These are phyloP conservation scores for Microplitis demolitor DNA, from an alignment of 1,140 invertebrate genomes.

Conservation along the genomic window DNA sequence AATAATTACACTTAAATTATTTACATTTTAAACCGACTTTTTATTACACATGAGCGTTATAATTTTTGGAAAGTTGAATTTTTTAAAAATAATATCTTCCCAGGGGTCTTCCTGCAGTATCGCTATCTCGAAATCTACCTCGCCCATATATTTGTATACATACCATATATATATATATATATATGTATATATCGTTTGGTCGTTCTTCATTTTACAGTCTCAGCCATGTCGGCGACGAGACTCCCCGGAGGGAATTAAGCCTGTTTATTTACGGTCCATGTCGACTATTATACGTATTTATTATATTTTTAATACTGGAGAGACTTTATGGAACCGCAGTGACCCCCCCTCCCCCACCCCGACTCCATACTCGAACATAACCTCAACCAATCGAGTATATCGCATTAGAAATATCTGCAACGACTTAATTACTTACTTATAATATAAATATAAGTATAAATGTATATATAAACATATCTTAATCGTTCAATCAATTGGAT, in stretches of 20 bases:
- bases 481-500: too few relatives aligned
- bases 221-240: slow-evolving; percentile 7
- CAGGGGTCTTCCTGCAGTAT: not conserved
- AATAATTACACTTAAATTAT: too few relatives aligned
- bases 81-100: not conserved
- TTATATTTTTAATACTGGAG: not conserved
- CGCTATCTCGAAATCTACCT: not conserved
- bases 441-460: too few relatives aligned
- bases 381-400: too few relatives aligned
- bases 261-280: slow-evolving; percentile 28
- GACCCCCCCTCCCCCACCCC: too few relatives aligned
- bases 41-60: not conserved
- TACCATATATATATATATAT: not conserved
- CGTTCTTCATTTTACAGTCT: slow-evolving; percentile 4
- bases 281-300: slow-evolving; percentile 12
- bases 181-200: not conserved
- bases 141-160: not conserved
- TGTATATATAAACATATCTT: too few relatives aligned
- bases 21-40: not conserved
- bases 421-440: too few relatives aligned
- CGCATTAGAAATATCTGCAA: too few relatives aligned
- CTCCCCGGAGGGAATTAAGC: slow-evolving; percentile 22
- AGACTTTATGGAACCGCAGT: too few relatives aligned
- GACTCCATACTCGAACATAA: too few relatives aligned
- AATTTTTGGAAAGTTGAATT: not conserved